Evolutionary conservation across 2,888 invertebrate genomes (phyloP).

Genomic region (Malthinus flaveolus): DNA sequence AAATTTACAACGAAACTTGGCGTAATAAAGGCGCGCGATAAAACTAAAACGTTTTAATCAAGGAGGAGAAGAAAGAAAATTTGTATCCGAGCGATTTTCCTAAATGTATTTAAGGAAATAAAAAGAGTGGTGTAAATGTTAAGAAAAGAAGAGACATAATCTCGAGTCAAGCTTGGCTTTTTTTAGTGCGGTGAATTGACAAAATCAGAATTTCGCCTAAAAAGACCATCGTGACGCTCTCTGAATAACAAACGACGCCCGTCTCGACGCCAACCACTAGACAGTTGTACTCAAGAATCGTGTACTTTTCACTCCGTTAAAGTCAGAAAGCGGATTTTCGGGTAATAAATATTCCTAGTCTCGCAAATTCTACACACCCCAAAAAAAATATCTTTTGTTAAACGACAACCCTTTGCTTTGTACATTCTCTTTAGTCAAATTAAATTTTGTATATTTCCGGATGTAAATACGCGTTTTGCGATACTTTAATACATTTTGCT

Average conservation of each 20-base stretch:
- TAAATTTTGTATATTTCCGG: no score
- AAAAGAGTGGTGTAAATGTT: constrained; percentile 38
- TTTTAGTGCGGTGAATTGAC: constrained; percentile 41
- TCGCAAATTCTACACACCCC: background rate
- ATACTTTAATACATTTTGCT: no score
- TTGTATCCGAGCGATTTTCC: constrained; percentile 32
- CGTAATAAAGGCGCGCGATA: background rate
- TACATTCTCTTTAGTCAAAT: no score
- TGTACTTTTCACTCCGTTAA: constrained; percentile 35
- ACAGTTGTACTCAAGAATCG: constrained; percentile 35
- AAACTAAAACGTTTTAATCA: constrained; percentile 18
- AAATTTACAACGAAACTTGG: background rate
- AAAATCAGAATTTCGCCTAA: constrained; percentile 41
- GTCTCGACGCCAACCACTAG: constrained; percentile 35
- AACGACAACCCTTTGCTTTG: background rate
- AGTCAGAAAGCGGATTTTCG: constrained; percentile 29
- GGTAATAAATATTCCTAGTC: constrained; percentile 24
- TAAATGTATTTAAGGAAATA: constrained; percentile 35
- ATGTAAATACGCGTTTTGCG: no score
- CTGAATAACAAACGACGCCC: constrained; percentile 44
- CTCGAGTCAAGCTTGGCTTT: constrained; percentile 33
- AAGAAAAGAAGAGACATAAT: constrained; percentile 38
- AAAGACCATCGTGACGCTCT: constrained; percentile 40
- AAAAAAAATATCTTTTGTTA: constrained; percentile 2
- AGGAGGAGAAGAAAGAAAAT: constrained; percentile 12